Conservation (phyloP, 1,140 invertebrate genomes). For the Helicoverpa armigera region DNA sequence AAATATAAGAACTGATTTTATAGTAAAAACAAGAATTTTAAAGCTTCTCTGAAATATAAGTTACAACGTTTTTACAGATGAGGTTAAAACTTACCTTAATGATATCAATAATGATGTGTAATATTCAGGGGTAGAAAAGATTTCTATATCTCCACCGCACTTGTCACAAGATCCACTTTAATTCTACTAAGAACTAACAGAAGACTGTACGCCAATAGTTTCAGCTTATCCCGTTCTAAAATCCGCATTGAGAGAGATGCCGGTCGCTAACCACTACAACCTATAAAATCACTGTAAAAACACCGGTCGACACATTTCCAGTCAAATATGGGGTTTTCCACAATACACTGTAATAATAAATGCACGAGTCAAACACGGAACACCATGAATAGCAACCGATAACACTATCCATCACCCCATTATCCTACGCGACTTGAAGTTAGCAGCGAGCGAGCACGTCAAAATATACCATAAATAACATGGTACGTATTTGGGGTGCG, state of each 20-base stretch:
- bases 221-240: constrained; percentile 39
- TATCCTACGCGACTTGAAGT: constrained; percentile 81
- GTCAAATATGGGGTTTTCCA: constrained; percentile 66
- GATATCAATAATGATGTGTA: neutral
- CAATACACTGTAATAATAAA: constrained; percentile 68
- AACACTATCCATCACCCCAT: constrained; percentile 86
- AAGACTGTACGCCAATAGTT: constrained; percentile 33
- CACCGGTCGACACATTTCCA: constrained; percentile 49
- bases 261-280: constrained; percentile 55
- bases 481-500: constrained; percentile 70
- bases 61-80: neutral
- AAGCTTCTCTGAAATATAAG: neutral
- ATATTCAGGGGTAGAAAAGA: neutral
- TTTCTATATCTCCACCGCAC: constrained; percentile 30
- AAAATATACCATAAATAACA: constrained; percentile 86
- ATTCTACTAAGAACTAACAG: constrained; percentile 21
- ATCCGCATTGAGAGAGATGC: constrained; percentile 61
- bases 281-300: constrained; percentile 61
- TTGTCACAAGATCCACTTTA: constrained; percentile 7
- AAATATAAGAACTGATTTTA: no score
- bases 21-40: no score
- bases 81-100: constrained; percentile 50
- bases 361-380: constrained; percentile 70
- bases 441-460: constrained; percentile 80
- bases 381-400: constrained; percentile 80